phyloP scores from a whole-genome alignment of 30 jellyfish, hydroid and myxozoan genomes.

The Turritopsis rubra region DNA sequence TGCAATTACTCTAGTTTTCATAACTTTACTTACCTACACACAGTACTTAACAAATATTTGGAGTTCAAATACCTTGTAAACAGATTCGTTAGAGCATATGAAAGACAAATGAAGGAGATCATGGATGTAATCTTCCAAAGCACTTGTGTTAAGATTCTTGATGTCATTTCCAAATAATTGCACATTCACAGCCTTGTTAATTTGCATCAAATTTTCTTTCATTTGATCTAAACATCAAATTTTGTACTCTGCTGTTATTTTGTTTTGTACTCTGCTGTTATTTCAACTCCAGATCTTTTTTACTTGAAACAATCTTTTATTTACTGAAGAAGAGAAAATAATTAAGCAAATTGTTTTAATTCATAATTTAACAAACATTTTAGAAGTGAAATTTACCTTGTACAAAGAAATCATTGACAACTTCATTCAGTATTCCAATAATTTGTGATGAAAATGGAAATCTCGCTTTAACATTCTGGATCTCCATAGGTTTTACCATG shows the following conservation, averaged over 20 bases:
- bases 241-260: too few relatives aligned
- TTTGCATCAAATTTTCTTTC: neutral
- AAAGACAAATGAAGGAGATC: neutral
- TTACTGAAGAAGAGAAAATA: too few relatives aligned
- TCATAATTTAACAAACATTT: too few relatives aligned
- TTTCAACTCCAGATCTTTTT: too few relatives aligned
- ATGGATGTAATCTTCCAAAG: constrained; percentile 3
- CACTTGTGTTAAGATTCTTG: neutral
- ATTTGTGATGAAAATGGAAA: constrained; percentile 6
- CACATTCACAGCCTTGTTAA: constrained; percentile 8
- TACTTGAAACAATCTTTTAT: too few relatives aligned
- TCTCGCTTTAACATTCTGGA: neutral
- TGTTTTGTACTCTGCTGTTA: too few relatives aligned
- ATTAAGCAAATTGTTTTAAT: too few relatives aligned
- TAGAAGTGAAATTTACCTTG: constrained; percentile 5
- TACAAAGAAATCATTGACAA: neutral
- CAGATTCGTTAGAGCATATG: neutral
- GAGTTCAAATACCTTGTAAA: constrained; percentile 12
- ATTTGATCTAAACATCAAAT: neutral
- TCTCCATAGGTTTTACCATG: too few relatives aligned
- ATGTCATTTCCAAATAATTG: neutral
- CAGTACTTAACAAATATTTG: too few relatives aligned
- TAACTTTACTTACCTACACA: too few relatives aligned
- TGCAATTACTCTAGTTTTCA: too few relatives aligned
- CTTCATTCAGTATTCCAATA: neutral